phyloP scores from a whole-genome alignment of 2,888 invertebrate species.

The Priocnemis perturbator region DNA sequence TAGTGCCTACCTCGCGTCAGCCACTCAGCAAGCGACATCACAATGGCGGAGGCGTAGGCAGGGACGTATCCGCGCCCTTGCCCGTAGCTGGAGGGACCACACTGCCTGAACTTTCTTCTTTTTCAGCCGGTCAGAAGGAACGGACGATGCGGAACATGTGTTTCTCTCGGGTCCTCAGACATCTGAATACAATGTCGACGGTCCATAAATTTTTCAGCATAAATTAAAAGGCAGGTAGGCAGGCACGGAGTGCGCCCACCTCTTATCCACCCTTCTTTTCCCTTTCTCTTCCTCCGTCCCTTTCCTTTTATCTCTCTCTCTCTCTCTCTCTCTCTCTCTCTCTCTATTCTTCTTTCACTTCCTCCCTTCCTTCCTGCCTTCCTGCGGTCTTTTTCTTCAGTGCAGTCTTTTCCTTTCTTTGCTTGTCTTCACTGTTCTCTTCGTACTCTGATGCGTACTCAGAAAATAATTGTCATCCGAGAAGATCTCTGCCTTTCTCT shows the following conservation, averaged over 20 bases:
- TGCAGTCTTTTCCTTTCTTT: not conserved
- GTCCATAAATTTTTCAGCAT: conserved; percentile 65
- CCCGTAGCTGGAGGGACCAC: conserved; percentile 31
- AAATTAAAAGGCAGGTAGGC: conserved; percentile 61
- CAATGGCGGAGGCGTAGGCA: conserved; percentile 47
- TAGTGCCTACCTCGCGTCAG: conserved; percentile 35
- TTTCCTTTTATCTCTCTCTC: not conserved
- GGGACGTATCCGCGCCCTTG: conserved; percentile 32
- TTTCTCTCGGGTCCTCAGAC: conserved; percentile 57
- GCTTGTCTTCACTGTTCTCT: conserved; percentile 9
- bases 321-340: not conserved
- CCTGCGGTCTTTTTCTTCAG: not conserved
- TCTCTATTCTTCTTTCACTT: not conserved
- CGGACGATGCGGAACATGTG: conserved; percentile 44
- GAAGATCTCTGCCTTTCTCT: conserved; percentile 39
- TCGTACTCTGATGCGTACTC: conserved; percentile 45
- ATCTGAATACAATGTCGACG: conserved; percentile 65
- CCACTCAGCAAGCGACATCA: conserved; percentile 44
- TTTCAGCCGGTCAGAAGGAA: conserved; percentile 17
- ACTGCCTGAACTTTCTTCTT: conserved; percentile 25
- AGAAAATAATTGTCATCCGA: conserved; percentile 67
- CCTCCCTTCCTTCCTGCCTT: conserved; percentile 15
- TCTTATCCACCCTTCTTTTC: conserved; percentile 6
- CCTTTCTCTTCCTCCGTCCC: not conserved
- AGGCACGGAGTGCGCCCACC: conserved; percentile 32